These are phyloP conservation scores for Diarsia rubi DNA, from an alignment of 2,888 invertebrate species.

Conservation along the genomic window DNA sequence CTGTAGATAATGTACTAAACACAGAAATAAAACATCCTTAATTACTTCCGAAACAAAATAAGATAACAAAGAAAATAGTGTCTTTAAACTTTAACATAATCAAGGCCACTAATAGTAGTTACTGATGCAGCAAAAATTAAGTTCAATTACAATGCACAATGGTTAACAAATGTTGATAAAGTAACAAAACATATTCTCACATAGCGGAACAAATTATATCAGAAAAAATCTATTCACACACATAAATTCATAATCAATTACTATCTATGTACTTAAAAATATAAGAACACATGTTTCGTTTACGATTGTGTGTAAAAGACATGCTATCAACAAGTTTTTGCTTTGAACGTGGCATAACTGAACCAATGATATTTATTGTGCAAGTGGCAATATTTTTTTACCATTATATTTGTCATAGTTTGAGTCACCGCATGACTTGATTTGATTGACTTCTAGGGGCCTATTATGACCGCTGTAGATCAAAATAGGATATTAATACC, in stretches of 20 bases:
- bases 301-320: not conserved
- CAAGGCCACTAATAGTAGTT: slow-evolving; percentile 37
- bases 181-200: not conserved
- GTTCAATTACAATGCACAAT: slow-evolving; percentile 36
- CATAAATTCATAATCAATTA: slow-evolving; percentile 9
- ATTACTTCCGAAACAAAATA: not conserved
- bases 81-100: slow-evolving; percentile 17
- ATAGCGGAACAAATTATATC: not conserved
- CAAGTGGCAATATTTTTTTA: not conserved
- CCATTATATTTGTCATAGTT: not conserved
- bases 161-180: not conserved
- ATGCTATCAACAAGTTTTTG: slow-evolving; percentile 3
- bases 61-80: slow-evolving; percentile 2
- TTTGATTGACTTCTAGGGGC: not conserved
- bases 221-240: slow-evolving; percentile 1
- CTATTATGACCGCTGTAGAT: too few species aligned
- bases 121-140: slow-evolving; percentile 24
- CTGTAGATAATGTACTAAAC: not conserved
- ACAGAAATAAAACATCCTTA: not conserved
- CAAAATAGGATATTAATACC: too few species aligned
- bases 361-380: not conserved
- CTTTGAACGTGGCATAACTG: too few species aligned
- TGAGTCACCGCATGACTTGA: not conserved
- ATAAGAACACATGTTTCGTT: slow-evolving; percentile 1
- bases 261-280: slow-evolving; percentile 7